Conservation (phyloP, 2,113 vertebrate genomes). For the Mungos mungo region DNA sequence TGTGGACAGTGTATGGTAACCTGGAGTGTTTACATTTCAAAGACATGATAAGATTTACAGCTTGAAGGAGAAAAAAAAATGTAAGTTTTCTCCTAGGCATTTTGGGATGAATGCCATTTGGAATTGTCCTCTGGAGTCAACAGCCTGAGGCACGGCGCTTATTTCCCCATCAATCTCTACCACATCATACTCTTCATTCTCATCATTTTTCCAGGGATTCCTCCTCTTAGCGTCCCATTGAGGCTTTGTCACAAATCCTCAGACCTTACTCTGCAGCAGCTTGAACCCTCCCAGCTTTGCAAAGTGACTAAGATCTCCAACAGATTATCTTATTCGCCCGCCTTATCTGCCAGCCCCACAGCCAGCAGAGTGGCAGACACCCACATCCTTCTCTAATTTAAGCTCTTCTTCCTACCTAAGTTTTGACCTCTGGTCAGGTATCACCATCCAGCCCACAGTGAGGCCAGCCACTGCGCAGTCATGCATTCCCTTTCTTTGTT, state of each 20-base stretch:
- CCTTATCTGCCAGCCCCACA: neutral
- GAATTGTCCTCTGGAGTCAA: neutral
- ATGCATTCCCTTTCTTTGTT: neutral
- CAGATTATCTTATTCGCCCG: neutral
- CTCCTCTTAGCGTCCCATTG: neutral
- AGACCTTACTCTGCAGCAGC: neutral
- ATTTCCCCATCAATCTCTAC: neutral
- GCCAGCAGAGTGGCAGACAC: neutral
- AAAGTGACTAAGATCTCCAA: neutral
- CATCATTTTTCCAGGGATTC: neutral
- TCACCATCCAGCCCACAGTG: neutral
- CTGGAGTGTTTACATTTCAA: neutral
- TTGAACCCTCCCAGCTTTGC: neutral
- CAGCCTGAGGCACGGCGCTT: neutral
- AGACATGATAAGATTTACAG: neutral
- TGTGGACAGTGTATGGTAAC: neutral
- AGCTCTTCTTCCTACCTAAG: neutral
- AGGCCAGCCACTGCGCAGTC: neutral
- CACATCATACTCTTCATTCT: neutral
- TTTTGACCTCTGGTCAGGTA: neutral
- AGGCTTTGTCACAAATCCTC: neutral
- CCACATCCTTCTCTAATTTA: neutral
- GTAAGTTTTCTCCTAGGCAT: neutral
- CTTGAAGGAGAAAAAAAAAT: neutral
- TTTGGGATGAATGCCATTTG: neutral